A percentile compares a stretch with the other conserved stretches of the same genome.
These are phyloP conservation scores for Protobothrops flavoviridis DNA, from an alignment of 2,113 vertebrate genomes.

Conservation along the genomic window DNA sequence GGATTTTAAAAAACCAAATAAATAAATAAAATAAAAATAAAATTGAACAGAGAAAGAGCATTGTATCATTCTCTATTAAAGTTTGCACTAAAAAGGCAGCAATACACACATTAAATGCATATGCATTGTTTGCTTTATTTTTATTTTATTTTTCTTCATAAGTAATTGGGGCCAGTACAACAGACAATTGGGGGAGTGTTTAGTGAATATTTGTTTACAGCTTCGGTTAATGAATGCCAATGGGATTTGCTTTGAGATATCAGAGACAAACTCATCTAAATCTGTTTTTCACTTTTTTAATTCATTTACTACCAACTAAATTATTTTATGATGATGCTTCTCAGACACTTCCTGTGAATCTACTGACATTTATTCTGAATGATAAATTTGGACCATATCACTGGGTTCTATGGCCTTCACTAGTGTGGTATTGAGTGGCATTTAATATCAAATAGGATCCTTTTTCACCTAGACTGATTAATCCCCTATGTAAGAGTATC, in stretches of 20 bases:
- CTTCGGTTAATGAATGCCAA: not conserved
- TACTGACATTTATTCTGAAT: not conserved
- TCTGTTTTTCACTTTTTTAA: not conserved
- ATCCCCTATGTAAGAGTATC: too few relatives aligned
- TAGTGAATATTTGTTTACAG: not conserved
- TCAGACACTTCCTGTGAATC: not conserved
- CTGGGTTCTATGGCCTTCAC: not conserved
- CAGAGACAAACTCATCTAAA: not conserved
- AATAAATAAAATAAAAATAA: not conserved
- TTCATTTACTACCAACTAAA: not conserved
- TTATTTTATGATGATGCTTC: not conserved
- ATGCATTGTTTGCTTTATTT: not conserved
- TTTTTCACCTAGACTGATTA: not conserved
- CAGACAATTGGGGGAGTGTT: not conserved
- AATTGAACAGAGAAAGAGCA: not conserved
- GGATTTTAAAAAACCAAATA: not conserved
- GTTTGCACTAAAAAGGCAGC: not conserved
- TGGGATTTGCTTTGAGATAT: not conserved
- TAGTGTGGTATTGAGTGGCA: not conserved
- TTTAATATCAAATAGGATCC: not conserved
- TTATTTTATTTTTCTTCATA: not conserved
- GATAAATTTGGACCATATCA: not conserved
- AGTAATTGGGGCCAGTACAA: not conserved
- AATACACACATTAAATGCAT: not conserved
- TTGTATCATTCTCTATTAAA: conserved; percentile 11